These are phyloP conservation scores for Acanthiza pusilla DNA, from an alignment of 2,797 vertebrate genomes.

Conservation along the genomic window DNA sequence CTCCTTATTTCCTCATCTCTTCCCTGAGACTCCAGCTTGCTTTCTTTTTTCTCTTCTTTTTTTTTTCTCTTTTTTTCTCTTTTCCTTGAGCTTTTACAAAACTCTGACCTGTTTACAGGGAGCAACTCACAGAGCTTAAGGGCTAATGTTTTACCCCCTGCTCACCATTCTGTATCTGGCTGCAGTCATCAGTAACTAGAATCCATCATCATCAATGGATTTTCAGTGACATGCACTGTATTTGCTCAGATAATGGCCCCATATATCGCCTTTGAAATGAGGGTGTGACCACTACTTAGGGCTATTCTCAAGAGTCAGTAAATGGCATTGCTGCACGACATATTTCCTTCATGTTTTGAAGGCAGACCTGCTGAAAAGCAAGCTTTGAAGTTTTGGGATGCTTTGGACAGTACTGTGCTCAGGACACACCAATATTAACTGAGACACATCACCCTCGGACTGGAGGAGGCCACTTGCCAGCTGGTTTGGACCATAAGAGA, in stretches of 20 bases:
- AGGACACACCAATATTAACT: neutral
- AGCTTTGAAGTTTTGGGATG: neutral
- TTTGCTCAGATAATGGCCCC: conserved; percentile 34
- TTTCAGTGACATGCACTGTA: conserved; percentile 39
- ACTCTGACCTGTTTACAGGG: neutral
- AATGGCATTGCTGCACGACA: neutral
- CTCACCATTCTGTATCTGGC: neutral
- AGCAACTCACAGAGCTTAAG: neutral
- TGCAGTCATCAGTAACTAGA: conserved; percentile 15
- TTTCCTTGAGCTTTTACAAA: neutral
- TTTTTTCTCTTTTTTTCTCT: neutral
- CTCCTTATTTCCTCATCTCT: neutral
- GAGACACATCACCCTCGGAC: neutral
- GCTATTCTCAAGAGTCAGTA: neutral
- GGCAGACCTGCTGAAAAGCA: neutral
- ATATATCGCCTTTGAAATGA: conserved; percentile 36
- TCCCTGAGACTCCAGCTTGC: neutral
- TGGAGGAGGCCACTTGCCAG: neutral
- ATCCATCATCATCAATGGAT: conserved; percentile 46
- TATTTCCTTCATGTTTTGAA: neutral
- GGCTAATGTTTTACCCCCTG: conserved; percentile 28
- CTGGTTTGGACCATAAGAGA: neutral
- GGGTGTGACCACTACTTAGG: neutral
- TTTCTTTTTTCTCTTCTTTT: neutral
- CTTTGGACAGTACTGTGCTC: neutral